A percentile compares a stretch with the other conserved stretches of the same genome.
phyloP scores from a whole-genome alignment of 1,140 invertebrate species.

The Antheraea pernyi region DNA sequence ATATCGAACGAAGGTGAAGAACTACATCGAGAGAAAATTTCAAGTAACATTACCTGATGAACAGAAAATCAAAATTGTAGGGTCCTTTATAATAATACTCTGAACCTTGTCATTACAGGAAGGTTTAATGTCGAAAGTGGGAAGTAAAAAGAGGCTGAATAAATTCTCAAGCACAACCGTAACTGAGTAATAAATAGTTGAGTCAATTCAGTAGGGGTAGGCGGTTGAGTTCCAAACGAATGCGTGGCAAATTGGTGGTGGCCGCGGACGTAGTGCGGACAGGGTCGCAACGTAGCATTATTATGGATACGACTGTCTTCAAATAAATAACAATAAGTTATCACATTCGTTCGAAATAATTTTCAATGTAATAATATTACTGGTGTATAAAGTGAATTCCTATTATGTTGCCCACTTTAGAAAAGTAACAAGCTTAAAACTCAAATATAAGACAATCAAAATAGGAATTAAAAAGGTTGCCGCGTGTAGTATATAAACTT shows the following conservation, averaged over 20 bases:
- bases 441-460: too few species aligned
- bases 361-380: neutral
- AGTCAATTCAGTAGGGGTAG: slow-evolving; percentile 8
- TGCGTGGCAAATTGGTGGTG: slow-evolving; percentile 34
- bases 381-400: too few species aligned
- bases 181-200: neutral
- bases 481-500: too few species aligned
- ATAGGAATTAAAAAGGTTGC: too few species aligned
- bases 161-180: neutral
- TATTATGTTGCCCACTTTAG: too few species aligned
- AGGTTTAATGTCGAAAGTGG: neutral
- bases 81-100: neutral
- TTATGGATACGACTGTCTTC: slow-evolving; percentile 19
- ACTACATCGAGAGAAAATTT: too few species aligned
- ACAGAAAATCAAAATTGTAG: too few species aligned
- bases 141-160: neutral
- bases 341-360: neutral
- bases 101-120: neutral
- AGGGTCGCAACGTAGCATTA: slow-evolving; percentile 10
- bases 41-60: too few species aligned
- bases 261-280: slow-evolving; percentile 14
- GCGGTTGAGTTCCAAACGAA: slow-evolving; percentile 14
- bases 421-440: too few species aligned
- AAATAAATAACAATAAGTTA: neutral
- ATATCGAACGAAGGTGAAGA: too few species aligned